Percentiles rank a stretch among this genome's conserved stretches.
These are phyloP conservation scores for Poeciliopsis gracilis DNA, from an alignment of 2,797 vertebrate species.

Conservation along the genomic window DNA sequence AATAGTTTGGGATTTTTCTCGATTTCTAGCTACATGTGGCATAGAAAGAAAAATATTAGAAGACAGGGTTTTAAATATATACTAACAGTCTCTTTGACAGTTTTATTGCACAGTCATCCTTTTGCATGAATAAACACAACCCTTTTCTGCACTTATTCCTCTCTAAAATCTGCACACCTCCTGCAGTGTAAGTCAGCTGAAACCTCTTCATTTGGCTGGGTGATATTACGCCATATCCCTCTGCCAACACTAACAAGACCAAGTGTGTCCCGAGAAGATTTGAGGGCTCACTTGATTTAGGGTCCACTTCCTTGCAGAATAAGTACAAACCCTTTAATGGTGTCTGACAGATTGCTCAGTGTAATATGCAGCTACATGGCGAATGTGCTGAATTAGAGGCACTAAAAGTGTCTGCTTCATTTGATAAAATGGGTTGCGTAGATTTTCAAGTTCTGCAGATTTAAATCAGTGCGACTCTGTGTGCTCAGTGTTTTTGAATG, in stretches of 20 bases:
- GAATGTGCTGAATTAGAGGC: constrained; percentile 38
- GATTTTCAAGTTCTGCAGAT: constrained; percentile 35
- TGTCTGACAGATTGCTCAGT: constrained; percentile 61
- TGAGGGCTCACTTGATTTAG: constrained; percentile 64
- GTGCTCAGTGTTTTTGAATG: constrained; percentile 23
- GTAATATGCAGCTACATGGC: constrained; percentile 33
- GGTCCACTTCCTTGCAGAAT: constrained; percentile 48
- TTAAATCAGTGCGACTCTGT: constrained; percentile 21
- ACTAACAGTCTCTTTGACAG: constrained; percentile 51
- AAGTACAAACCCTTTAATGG: constrained; percentile 57
- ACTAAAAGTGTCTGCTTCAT: constrained; percentile 46
- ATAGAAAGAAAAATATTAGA: constrained; percentile 40
- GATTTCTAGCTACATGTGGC: constrained; percentile 33
- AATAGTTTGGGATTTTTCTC: constrained; percentile 28
- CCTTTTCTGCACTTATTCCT: constrained; percentile 37
- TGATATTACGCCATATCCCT: constrained; percentile 64
- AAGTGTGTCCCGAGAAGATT: constrained; percentile 70
- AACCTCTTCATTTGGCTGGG: constrained; percentile 56
- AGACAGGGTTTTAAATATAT: constrained; percentile 37
- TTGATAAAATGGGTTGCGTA: constrained; percentile 47
- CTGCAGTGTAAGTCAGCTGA: constrained; percentile 51
- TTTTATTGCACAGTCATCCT: constrained; percentile 59
- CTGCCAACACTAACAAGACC: constrained; percentile 71
- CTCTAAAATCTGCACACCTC: constrained; percentile 58
- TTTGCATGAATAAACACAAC: constrained; percentile 48